Conservation (phyloP, 2,888 invertebrate genomes). For the Eucriotettix oculatus region DNA sequence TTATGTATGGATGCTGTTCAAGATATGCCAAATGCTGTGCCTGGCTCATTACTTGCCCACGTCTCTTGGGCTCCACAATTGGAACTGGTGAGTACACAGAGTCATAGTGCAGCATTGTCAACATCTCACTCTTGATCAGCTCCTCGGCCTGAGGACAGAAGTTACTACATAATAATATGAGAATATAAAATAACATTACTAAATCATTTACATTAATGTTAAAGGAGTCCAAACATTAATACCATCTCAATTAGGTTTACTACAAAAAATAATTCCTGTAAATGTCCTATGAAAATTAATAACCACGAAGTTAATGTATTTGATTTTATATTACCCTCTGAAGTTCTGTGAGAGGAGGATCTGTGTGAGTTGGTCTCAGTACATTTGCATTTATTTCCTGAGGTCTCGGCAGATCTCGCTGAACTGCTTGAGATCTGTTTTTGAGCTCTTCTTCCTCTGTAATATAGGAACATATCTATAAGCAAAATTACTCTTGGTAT, state of each 20-base stretch:
- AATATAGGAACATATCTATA: background rate
- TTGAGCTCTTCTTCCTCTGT: constrained; percentile 48
- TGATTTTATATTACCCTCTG: constrained; percentile 39
- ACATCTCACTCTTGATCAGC: constrained; percentile 89
- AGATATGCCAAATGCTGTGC: constrained; percentile 64
- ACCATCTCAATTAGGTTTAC: background rate
- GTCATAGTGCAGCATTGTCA: constrained; percentile 87
- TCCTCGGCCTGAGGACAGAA: constrained; percentile 62
- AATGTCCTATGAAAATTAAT: no score
- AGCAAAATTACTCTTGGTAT: no score
- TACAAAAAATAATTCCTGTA: no score
- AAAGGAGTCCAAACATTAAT: background rate
- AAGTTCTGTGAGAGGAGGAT: constrained; percentile 63
- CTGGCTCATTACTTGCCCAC: constrained; percentile 36
- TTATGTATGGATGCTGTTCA: constrained; percentile 72
- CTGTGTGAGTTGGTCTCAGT: constrained; percentile 56
- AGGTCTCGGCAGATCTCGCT: constrained; percentile 70
- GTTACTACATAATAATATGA: background rate
- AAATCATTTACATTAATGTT: background rate
- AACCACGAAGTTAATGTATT: no score
- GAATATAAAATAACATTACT: background rate
- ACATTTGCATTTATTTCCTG: constrained; percentile 71
- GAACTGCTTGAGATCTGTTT: constrained; percentile 70
- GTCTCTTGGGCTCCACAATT: constrained; percentile 26
- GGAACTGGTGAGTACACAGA: constrained; percentile 56